phyloP scores from a whole-genome alignment of 2,797 vertebrate species.

The Paratrypauchen microcephalus region DNA sequence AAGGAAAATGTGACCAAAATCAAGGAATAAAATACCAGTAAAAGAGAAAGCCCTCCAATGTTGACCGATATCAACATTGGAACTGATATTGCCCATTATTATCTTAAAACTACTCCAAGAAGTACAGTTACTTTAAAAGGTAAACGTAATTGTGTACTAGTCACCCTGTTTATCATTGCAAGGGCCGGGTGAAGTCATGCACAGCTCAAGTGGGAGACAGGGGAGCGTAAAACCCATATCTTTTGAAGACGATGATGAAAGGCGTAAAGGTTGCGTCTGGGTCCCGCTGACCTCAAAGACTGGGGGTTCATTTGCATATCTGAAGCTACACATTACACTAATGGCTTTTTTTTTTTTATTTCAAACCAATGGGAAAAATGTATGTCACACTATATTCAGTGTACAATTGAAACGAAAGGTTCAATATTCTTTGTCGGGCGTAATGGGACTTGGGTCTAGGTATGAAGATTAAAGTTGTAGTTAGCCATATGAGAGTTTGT shows the following conservation, averaged over 20 bases:
- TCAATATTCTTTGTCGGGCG: neutral
- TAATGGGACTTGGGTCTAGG: neutral
- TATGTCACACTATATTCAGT: neutral
- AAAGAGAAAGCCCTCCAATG: too few species aligned
- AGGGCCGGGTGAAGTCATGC: constrained; percentile 20
- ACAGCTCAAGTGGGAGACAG: constrained; percentile 8
- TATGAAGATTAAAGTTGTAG: neutral
- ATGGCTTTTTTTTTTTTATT: constrained; percentile 18
- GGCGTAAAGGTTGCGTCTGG: constrained; percentile 24
- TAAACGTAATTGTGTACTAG: too few species aligned
- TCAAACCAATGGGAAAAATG: constrained; percentile 1
- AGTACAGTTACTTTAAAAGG: too few species aligned
- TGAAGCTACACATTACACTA: constrained; percentile 21
- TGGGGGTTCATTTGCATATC: constrained; percentile 15
- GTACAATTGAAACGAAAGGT: neutral
- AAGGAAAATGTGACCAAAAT: too few species aligned
- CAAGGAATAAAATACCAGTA: too few species aligned
- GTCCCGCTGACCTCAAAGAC: constrained; percentile 24
- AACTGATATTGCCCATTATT: too few species aligned
- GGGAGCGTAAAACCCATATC: constrained; percentile 15
- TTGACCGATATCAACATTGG: too few species aligned
- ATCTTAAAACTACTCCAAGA: too few species aligned
- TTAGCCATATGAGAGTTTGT: neutral
- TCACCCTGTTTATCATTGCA: constrained; percentile 13
- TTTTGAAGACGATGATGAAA: constrained; percentile 34